A percentile compares a stretch with the other conserved stretches of the same genome.
Conservation (phyloP, 2,888 invertebrate species). For the Hydraecia micacea region DNA sequence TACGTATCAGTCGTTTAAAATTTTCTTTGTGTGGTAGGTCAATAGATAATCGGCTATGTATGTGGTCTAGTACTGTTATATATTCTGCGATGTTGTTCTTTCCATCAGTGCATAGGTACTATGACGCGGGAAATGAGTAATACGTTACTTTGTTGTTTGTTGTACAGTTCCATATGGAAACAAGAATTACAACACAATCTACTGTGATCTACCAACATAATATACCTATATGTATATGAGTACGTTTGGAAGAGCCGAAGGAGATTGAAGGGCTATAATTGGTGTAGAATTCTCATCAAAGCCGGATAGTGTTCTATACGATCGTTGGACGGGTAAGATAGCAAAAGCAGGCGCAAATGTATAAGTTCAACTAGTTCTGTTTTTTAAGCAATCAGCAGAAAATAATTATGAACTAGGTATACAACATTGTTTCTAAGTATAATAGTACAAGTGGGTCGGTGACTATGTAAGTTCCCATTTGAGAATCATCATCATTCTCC, state of each 20-base stretch:
- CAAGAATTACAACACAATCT: background rate
- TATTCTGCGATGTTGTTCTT: too few species aligned
- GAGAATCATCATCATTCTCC: background rate
- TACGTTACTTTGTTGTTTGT: slow-evolving; percentile 27
- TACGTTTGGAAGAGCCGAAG: background rate
- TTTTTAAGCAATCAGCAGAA: background rate
- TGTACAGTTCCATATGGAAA: slow-evolving; percentile 2
- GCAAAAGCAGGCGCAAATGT: background rate
- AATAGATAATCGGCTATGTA: slow-evolving; percentile 25
- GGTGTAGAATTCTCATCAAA: background rate
- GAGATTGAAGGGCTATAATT: background rate
- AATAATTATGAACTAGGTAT: too few species aligned
- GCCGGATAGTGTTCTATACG: background rate
- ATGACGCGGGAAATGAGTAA: slow-evolving; percentile 33
- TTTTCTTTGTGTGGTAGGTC: slow-evolving; percentile 46
- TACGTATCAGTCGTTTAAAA: background rate
- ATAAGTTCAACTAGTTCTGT: background rate
- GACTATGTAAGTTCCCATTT: background rate
- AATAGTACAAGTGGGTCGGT: background rate
- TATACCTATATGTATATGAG: background rate
- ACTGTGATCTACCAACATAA: background rate
- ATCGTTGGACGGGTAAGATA: background rate
- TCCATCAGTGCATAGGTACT: slow-evolving; percentile 16
- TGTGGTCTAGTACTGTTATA: too few species aligned
- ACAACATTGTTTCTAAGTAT: too few species aligned